These are phyloP conservation scores for Lycaena phlaeas DNA, from an alignment of 2,888 invertebrate genomes.

Conservation along the genomic window DNA sequence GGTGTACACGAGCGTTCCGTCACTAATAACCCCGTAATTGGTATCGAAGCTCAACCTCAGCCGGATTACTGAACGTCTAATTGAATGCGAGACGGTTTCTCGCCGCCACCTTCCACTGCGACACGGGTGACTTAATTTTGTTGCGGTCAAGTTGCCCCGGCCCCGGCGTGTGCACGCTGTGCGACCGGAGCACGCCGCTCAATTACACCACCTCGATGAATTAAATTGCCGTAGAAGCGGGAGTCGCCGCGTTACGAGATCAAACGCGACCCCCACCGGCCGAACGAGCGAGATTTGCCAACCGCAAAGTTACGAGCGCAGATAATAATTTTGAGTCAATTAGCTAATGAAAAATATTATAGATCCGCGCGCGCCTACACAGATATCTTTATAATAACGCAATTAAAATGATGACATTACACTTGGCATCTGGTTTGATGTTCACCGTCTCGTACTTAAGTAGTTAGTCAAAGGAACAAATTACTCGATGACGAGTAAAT, in stretches of 20 bases:
- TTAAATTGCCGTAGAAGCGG: constrained; percentile 51
- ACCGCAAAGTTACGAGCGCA: constrained; percentile 52
- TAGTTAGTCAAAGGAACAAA: constrained; percentile 11
- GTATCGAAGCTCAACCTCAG: constrained; percentile 70
- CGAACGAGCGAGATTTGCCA: constrained; percentile 44
- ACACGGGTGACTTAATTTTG: constrained; percentile 48
- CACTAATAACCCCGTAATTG: constrained; percentile 72
- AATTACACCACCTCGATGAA: constrained; percentile 56
- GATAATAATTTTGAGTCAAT: constrained; percentile 68
- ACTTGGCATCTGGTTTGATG: constrained; percentile 53
- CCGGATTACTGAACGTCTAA: constrained; percentile 71
- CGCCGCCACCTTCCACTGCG: constrained; percentile 34
- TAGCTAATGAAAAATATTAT: constrained; percentile 72
- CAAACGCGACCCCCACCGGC: constrained; percentile 44
- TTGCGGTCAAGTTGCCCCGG: constrained; percentile 61
- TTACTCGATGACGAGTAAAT: constrained; percentile 9
- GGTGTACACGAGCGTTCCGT: constrained; percentile 43
- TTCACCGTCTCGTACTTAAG: constrained; percentile 14
- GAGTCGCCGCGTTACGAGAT: constrained; percentile 40
- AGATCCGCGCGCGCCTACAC: constrained; percentile 38
- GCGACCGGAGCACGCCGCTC: constrained; percentile 30
- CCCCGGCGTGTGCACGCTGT: constrained; percentile 46
- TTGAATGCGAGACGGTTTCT: constrained; percentile 66
- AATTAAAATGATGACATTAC: constrained; percentile 62
- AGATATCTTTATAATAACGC: constrained; percentile 39